These are phyloP conservation scores for Desmophyllum pertusum DNA, from an alignment of 92 coral and sea anemone genomes.

Conservation along the genomic window DNA sequence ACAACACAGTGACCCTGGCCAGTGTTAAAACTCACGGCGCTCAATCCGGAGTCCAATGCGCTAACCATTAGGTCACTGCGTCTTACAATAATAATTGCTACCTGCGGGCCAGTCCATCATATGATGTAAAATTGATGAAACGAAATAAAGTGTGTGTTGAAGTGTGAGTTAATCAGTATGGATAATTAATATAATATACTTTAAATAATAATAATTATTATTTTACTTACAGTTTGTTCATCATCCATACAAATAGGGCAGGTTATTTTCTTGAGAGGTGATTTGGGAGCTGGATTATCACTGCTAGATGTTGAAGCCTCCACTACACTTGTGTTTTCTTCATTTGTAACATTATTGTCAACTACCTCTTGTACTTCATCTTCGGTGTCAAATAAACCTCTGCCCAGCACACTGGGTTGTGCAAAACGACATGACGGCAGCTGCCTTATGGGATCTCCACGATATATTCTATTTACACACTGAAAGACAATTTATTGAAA, in stretches of 20 bases:
- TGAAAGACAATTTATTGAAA: constrained; percentile 15
- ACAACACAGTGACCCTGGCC: too few species aligned
- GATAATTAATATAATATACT: background rate
- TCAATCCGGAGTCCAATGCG: too few species aligned
- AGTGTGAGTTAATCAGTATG: background rate
- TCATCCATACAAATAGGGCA: constrained; percentile 97
- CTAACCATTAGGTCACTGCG: too few species aligned
- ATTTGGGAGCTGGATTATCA: constrained; percentile 14
- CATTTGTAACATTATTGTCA: background rate
- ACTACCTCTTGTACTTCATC: constrained; percentile 51
- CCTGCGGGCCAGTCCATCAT: too few species aligned
- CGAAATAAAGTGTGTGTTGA: background rate
- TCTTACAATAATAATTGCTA: too few species aligned
- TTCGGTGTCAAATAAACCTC: background rate
- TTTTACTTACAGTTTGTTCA: constrained; percentile 62
- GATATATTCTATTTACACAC: constrained; percentile 72
- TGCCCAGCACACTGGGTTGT: constrained; percentile 26
- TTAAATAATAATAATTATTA: background rate
- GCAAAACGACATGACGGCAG: constrained; percentile 66
- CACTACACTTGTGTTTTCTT: background rate
- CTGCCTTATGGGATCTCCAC: constrained; percentile 48
- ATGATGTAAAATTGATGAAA: too few species aligned
- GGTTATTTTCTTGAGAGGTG: constrained; percentile 48
- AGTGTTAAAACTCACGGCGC: too few species aligned
- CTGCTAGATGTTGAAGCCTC: constrained; percentile 17